Base-by-base conservation (phyloP, 2,888 invertebrate genomes). In the Tricholauxania praeusta region DNA sequence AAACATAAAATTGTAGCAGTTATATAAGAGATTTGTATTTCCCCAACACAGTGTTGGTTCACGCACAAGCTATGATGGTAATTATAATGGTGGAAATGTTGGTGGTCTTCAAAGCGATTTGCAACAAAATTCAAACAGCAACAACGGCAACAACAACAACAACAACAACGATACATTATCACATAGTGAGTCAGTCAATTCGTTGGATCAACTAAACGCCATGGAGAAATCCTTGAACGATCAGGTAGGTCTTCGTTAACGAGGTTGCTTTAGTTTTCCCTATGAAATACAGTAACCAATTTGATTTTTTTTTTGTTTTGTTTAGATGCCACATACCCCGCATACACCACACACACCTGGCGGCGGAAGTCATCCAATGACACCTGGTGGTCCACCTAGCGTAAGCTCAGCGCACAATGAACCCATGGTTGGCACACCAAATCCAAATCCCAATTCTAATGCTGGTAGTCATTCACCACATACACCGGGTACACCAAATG, bases 161-260 rank as follows among this genome's bases (percentile, higher is more conserved):
- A 76, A 76, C 76, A 93, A 93, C 65, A 89, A 89, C 76, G 94
- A 94, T 68, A 94, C 95, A 14, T 87, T 95, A 74, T 93, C 94
- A 48, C 95, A 95, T 86, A 89, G 92, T 83, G 96, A 96, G 79
- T 94, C 94, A 22, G 95, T 95, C 74, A 95, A 94, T 84, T 94
- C 95, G n/a, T 89, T 96, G 78, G 96, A 96, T 88, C 96, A 96
- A 62, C 90, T 96, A 10, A 96, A 96, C 84, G 96, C 96, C 67
- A 96, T 96, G 94, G 96, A 96, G 86, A 96, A 96, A 87, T 94
- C 95, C 80, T 89, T 96, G 69, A 95, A 93, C 85, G 96, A 96
- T 88, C 96, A 96, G 92, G 95, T 94, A 89, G 74, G 79, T 74
- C 15, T 66, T 52, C 48, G 14, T 22, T 19, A 17, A 19, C 8